phyloP scores from a whole-genome alignment of 2,888 invertebrate species.

The Lasioglossum morio region DNA sequence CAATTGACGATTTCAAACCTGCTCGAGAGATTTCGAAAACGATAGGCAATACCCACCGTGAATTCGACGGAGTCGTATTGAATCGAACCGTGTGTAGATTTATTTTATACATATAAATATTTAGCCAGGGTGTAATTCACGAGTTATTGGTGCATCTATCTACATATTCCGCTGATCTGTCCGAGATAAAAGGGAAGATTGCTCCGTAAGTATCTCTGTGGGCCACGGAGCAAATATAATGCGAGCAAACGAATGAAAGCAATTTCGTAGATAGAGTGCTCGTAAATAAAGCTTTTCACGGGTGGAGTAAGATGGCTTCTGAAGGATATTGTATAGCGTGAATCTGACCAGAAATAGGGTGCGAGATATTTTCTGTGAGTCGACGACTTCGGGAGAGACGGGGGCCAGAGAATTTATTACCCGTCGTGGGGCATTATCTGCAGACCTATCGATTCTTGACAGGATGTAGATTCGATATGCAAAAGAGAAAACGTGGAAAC shows the following conservation, averaged over 20 bases:
- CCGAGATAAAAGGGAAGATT: background rate
- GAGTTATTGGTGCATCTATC: background rate
- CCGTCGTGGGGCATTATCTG: constrained; percentile 7
- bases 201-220: background rate
- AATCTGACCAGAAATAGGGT: constrained; percentile 39
- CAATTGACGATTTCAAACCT: background rate
- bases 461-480: too few species aligned
- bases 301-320: background rate
- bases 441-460: background rate
- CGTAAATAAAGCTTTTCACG: constrained; percentile 32
- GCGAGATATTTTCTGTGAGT: constrained; percentile 26
- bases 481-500: too few species aligned
- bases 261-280: constrained; percentile 5
- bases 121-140: background rate
- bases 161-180: background rate
- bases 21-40: background rate
- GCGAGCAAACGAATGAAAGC: constrained; percentile 8
- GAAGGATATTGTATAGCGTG: constrained; percentile 28
- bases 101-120: background rate
- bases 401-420: constrained; percentile 24
- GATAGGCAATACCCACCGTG: background rate
- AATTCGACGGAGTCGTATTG: background rate
- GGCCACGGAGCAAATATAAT: constrained; percentile 1
- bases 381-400: background rate
- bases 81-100: background rate